phyloP scores from a whole-genome alignment of 2,113 vertebrate genomes.

The Trematocara macrostoma region DNA sequence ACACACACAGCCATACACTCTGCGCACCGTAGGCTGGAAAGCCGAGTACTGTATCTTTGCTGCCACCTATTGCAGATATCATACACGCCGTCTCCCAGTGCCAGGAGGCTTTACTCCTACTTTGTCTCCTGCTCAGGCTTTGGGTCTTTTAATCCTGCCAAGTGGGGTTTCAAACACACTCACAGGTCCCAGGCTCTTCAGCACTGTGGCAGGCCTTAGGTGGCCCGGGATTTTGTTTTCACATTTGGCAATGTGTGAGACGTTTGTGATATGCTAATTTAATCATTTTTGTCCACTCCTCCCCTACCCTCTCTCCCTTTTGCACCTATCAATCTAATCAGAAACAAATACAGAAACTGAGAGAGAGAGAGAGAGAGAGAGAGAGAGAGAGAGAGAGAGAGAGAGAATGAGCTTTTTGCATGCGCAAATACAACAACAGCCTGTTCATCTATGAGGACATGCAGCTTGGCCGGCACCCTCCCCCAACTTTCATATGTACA shows the following conservation, averaged over 20 bases:
- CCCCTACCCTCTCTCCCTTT: constrained; percentile 46
- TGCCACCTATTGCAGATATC: constrained; percentile 79
- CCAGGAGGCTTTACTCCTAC: constrained; percentile 45
- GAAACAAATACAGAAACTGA: constrained; percentile 5
- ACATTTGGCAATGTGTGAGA: constrained; percentile 32
- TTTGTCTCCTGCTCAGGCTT: constrained; percentile 47
- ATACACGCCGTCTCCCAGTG: constrained; percentile 49
- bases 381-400: background rate
- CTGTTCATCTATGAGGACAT: constrained; percentile 47
- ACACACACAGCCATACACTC: background rate
- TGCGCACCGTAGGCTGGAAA: background rate
- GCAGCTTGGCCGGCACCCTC: background rate
- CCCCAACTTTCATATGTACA: background rate
- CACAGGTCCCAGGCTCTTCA: constrained; percentile 34
- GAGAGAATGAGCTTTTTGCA: background rate
- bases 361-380: background rate
- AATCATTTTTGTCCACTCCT: constrained; percentile 71
- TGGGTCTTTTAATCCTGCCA: constrained; percentile 41
- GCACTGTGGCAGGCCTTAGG: constrained; percentile 38
- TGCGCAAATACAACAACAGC: constrained; percentile 47
- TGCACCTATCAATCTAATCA: constrained; percentile 75
- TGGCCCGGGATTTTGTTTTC: constrained; percentile 54
- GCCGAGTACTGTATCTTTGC: constrained; percentile 74
- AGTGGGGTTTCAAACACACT: constrained; percentile 46
- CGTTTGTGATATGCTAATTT: constrained; percentile 76